phyloP scores from a whole-genome alignment of 30 jellyfish, hydroid and myxozoan species.

The Haliclystus octoradiatus region DNA sequence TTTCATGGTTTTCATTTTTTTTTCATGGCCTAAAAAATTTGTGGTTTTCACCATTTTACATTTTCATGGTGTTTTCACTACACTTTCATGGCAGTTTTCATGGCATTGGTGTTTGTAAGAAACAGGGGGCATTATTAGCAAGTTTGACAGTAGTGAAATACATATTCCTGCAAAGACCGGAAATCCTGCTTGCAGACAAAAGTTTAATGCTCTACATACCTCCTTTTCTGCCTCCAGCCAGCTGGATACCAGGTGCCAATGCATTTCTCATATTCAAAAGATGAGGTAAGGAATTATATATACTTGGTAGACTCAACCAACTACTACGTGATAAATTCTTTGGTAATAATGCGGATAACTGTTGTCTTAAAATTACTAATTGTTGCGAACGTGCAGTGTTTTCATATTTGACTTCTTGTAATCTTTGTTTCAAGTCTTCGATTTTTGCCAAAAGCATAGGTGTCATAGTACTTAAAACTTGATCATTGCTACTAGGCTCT shows the following conservation, averaged over 20 bases:
- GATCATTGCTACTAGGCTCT: no score
- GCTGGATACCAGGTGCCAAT: constrained; percentile 47
- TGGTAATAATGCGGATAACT: constrained; percentile 35
- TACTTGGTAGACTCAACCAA: constrained; percentile 65
- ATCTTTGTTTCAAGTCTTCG: constrained; percentile 35
- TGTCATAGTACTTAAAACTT: constrained; percentile 14
- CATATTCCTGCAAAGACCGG: no score
- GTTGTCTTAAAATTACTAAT: constrained; percentile 38
- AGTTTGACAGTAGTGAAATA: no score
- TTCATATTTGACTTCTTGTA: constrained; percentile 45
- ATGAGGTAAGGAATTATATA: constrained; percentile 71
- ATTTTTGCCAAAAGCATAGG: constrained; percentile 44
- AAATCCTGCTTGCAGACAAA: no score
- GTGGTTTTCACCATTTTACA: no score
- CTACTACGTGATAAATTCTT: constrained; percentile 33
- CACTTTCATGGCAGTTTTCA: no score
- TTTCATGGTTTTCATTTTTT: no score
- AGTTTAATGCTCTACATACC: constrained; percentile 36
- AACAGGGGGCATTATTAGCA: no score
- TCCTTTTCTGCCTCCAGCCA: constrained; percentile 19
- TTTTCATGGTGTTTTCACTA: no score
- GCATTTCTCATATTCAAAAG: constrained; percentile 74
- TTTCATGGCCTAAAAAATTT: no score
- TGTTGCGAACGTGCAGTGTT: constrained; percentile 64
- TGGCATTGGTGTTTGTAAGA: no score